Base-by-base conservation (phyloP, 2,113 vertebrate species). In the Chamaea fasciata region DNA sequence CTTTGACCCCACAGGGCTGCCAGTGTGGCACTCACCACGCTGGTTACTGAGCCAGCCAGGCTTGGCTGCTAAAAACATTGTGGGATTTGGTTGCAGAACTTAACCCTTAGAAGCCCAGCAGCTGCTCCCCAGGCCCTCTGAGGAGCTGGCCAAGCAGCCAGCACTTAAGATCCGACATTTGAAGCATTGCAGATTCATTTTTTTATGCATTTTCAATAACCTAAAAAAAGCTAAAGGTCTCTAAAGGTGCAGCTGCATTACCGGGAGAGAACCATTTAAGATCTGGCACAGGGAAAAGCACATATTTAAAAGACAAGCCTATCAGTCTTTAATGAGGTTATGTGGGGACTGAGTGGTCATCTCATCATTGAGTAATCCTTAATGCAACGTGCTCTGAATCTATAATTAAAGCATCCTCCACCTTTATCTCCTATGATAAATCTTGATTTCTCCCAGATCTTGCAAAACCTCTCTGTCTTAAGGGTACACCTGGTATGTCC, bases 311-410 rank as follows among this genome's bases (percentile, higher is more conserved):
- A 93, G 83, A 90, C 73, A 92, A 81, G 73, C 11, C 76, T 79
- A 70, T 93, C 90, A 92, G 90, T 89, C 76, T 89, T 92, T 87
- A 96, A 92, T 93, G 83, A 93, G 86, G 79, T 92, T 96, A 84
- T 81, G 13, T 71, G 80, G n/a, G 90, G 88, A 71, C 95, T 78
- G 90, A 84, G 92, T 90, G 93, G 80, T 87, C 95, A 92, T 92
- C 88, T 87, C 88, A 81, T 87, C 84, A 50, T 16, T 90, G 83
- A 92, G 88, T 93, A 94, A 96, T 79, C 73, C 76, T 89, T 93
- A 93, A 94, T 92, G 92, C 90, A 87, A n/a, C 7, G 31, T 84
- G 88, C 53, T 53, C 65, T 60, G 87, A 92, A 92, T 94, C 93
- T 89, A 64, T 89, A 90, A 95, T 83, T 93, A 96, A 90, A 94